Conservation (phyloP, 2,113 vertebrate genomes). For the Ptilonorhynchus violaceus region DNA sequence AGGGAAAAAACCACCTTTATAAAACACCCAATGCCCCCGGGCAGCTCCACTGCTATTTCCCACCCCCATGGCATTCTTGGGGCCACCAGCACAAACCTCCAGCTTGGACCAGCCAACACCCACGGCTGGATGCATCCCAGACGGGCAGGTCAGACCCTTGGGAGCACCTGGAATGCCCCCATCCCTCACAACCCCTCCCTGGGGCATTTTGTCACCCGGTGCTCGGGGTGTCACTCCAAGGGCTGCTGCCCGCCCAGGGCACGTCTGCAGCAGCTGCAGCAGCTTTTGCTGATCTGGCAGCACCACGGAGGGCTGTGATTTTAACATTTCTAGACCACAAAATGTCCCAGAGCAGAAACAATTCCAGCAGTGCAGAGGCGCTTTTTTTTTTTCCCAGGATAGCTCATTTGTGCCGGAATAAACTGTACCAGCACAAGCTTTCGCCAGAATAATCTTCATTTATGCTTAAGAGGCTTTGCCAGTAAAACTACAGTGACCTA, state of each 20-base stretch:
- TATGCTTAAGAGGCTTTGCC: constrained; percentile 61
- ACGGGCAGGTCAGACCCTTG: background rate
- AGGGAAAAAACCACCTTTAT: background rate
- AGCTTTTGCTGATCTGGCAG: background rate
- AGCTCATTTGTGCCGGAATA: constrained; percentile 39
- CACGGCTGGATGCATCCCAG: rapidly evolving
- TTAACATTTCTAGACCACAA: background rate
- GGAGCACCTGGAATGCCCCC: background rate
- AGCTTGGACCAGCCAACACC: background rate
- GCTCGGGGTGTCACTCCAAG: background rate
- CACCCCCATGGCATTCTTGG: background rate
- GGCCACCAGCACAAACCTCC: background rate
- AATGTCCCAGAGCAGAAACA: background rate
- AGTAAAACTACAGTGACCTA: constrained; percentile 57
- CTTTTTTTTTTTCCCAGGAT: background rate
- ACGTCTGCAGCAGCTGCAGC: background rate
- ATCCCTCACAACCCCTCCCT: background rate
- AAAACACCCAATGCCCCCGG: background rate
- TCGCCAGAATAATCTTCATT: constrained; percentile 44
- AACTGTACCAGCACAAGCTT: constrained; percentile 55
- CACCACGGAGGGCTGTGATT: background rate
- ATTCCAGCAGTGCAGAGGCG: background rate
- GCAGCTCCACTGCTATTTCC: background rate
- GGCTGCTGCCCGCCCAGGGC: background rate
- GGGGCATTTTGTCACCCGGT: background rate